Evolutionary conservation across 2,797 vertebrate genomes (phyloP).

Genomic region (Pseudochaenichthys georgianus): DNA sequence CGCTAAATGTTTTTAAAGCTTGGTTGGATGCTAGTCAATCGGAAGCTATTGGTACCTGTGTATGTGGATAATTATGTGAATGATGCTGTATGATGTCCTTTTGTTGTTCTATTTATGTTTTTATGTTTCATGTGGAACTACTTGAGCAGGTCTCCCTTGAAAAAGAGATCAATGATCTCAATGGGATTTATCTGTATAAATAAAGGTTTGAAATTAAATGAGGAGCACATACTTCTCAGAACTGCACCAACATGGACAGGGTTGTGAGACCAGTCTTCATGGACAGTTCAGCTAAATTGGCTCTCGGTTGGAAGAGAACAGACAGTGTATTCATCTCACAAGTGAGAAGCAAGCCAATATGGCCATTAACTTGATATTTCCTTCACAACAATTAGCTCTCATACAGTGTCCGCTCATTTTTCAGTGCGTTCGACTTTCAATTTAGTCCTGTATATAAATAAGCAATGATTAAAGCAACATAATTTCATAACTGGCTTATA

Average conservation of each 20-base stretch:
- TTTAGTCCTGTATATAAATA: slow-evolving; percentile 54
- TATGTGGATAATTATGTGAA: too few species aligned
- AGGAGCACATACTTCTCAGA: slow-evolving; percentile 27
- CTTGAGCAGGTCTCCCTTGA: too few species aligned
- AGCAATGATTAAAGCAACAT: slow-evolving; percentile 35
- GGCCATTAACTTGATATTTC: slow-evolving; percentile 70
- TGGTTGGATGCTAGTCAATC: too few species aligned
- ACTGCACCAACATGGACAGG: slow-evolving; percentile 29
- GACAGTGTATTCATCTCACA: slow-evolving; percentile 58
- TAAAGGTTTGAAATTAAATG: too few species aligned
- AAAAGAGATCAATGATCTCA: too few species aligned
- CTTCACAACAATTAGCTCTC: slow-evolving; percentile 69
- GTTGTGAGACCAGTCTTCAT: slow-evolving; percentile 37
- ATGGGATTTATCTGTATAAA: too few species aligned
- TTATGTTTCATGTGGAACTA: too few species aligned
- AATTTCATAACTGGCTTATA: slow-evolving; percentile 32
- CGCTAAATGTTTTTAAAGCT: too few species aligned
- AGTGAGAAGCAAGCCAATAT: slow-evolving; percentile 61
- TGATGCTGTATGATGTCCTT: too few species aligned
- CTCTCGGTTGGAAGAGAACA: slow-evolving; percentile 46
- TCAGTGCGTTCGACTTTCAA: slow-evolving; percentile 33
- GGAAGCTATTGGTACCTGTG: too few species aligned
- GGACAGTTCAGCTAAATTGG: slow-evolving; percentile 55
- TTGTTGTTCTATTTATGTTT: too few species aligned
- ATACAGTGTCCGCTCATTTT: slow-evolving; percentile 54